Percentiles rank a stretch among this genome's conserved stretches.
These are phyloP conservation scores for Laupala kohalensis DNA, from an alignment of 1,140 invertebrate genomes.

Conservation along the genomic window DNA sequence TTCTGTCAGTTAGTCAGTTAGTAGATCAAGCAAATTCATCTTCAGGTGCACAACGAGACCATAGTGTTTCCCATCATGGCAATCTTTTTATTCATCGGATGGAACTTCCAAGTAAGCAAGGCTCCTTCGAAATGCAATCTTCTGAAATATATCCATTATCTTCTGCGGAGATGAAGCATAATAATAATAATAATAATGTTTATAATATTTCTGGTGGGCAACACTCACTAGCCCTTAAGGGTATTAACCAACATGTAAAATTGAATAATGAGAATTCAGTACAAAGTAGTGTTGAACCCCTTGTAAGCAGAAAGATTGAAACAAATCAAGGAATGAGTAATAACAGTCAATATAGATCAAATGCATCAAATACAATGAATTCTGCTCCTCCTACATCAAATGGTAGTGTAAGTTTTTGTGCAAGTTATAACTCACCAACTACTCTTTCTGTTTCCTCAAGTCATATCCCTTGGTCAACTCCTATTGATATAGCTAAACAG, in stretches of 20 bases:
- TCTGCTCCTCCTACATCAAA: neutral
- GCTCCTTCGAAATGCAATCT: too few species aligned
- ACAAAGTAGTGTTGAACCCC: too few species aligned
- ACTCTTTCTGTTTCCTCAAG: neutral
- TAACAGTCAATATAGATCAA: neutral
- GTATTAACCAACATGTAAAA: too few species aligned
- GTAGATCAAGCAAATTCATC: slow-evolving; percentile 39
- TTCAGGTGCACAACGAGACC: neutral
- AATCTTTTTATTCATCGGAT: neutral
- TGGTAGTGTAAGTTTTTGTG: neutral
- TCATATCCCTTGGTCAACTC: neutral
- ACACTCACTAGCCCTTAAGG: too few species aligned
- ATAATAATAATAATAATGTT: too few species aligned
- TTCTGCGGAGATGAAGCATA: too few species aligned
- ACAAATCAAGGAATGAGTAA: neutral
- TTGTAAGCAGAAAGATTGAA: neutral
- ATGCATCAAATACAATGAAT: too few species aligned
- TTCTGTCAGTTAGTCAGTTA: slow-evolving; percentile 49
- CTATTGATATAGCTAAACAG: neutral
- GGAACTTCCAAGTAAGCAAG: neutral
- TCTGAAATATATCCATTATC: too few species aligned
- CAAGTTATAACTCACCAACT: neutral
- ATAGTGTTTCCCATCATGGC: neutral
- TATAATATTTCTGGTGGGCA: too few species aligned
- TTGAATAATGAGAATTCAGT: too few species aligned